Evolutionary conservation across 2,888 invertebrate genomes (phyloP).

Genomic region (Mimas tiliae): DNA sequence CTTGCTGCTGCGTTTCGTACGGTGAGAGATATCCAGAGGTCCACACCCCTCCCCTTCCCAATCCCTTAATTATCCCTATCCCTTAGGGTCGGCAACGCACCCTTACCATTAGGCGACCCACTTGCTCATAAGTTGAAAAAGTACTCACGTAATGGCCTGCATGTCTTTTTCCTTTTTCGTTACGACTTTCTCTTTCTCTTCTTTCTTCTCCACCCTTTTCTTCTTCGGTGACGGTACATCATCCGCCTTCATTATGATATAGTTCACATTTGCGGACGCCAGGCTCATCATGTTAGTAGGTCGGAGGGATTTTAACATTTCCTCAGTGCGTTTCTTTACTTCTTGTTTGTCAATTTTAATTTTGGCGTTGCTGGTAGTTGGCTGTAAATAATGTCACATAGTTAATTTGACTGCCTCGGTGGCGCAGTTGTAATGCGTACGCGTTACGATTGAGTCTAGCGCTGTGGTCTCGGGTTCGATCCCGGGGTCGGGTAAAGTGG

Average conservation of each 20-base stretch:
- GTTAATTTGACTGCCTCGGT: too few species aligned
- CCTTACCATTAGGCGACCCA: too few species aligned
- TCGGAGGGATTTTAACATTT: constrained; percentile 54
- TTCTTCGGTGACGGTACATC: constrained; percentile 30
- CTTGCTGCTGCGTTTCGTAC: too few species aligned
- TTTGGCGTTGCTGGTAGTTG: constrained; percentile 21
- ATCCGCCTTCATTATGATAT: constrained; percentile 69
- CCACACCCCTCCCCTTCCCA: too few species aligned
- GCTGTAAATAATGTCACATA: constrained; percentile 26
- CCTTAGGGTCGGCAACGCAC: too few species aligned
- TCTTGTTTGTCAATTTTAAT: constrained; percentile 21
- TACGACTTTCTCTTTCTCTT: constrained; percentile 31
- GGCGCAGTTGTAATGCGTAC: too few species aligned
- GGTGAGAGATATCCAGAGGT: too few species aligned
- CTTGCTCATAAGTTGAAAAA: too few species aligned
- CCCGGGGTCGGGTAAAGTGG: too few species aligned
- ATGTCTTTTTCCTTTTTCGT: constrained; percentile 42
- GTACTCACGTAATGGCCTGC: constrained; percentile 60
- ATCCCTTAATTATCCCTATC: too few species aligned
- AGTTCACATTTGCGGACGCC: constrained; percentile 68
- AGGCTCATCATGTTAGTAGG: constrained; percentile 55
- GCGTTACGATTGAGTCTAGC: too few species aligned
- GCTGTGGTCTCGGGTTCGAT: too few species aligned
- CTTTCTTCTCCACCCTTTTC: constrained; percentile 37
- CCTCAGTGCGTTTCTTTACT: constrained; percentile 47